These are phyloP conservation scores for Drosophila neoperkinsi DNA, from an alignment of 2,888 invertebrate species.

Conservation along the genomic window DNA sequence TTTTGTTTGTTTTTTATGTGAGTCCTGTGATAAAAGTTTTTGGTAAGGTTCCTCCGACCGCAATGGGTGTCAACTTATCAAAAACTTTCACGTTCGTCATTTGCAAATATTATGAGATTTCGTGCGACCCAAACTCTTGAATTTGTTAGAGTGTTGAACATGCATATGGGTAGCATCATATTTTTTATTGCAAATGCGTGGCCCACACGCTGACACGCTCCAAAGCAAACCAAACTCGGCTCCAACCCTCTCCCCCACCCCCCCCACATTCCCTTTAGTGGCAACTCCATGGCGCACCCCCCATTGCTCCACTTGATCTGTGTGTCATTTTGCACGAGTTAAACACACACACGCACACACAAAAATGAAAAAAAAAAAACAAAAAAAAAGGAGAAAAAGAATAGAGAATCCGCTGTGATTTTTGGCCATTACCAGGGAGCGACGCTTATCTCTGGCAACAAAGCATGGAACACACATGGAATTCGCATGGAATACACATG, in stretches of 20 bases:
- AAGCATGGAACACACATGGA: constrained; percentile 57
- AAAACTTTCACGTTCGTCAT: constrained; percentile 80
- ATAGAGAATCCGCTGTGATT: constrained; percentile 71
- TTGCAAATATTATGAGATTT: constrained; percentile 80
- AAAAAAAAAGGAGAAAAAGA: constrained; percentile 2
- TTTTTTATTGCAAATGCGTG: constrained; percentile 77
- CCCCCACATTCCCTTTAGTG: neutral
- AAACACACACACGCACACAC: constrained; percentile 18
- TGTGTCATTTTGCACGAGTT: constrained; percentile 62
- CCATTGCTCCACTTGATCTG: constrained; percentile 63
- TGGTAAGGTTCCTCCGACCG: neutral
- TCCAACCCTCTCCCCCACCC: constrained; percentile 6
- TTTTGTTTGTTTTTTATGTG: constrained; percentile 10
- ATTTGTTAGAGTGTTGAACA: constrained; percentile 58
- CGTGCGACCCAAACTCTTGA: constrained; percentile 55
- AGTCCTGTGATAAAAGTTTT: constrained; percentile 45
- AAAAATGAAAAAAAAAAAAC: constrained; percentile 3
- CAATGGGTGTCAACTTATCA: constrained; percentile 56
- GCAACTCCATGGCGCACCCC: constrained; percentile 28
- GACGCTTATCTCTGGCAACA: constrained; percentile 62
- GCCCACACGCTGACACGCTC: constrained; percentile 32
- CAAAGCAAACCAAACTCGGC: neutral
- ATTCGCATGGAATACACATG: constrained; percentile 44
- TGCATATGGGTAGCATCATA: constrained; percentile 67
- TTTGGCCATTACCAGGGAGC: constrained; percentile 75